Percentiles rank a stretch among this genome's conserved stretches.
Conservation (phyloP, 2,888 invertebrate genomes). For the Cheiracanthium punctorium region DNA sequence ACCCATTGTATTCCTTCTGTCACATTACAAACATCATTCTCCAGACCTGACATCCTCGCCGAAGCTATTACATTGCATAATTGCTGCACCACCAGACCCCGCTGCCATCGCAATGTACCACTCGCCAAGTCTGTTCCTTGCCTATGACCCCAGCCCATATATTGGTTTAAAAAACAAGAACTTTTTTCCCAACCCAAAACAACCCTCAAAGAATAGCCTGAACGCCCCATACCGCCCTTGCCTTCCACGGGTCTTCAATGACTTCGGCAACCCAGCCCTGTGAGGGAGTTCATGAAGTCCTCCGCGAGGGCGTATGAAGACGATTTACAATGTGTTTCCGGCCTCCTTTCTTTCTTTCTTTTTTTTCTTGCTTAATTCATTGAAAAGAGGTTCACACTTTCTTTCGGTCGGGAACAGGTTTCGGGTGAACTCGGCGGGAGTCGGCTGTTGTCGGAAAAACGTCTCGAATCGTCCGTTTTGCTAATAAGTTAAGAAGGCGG, state of each 20-base stretch:
- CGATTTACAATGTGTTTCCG: constrained; percentile 57
- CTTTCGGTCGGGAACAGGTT: constrained; percentile 6
- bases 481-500: neutral
- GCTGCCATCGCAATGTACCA: no score
- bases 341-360: constrained; percentile 28
- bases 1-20: no score
- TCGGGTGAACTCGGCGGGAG: constrained; percentile 14
- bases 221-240: constrained; percentile 30
- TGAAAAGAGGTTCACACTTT: constrained; percentile 40
- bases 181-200: neutral
- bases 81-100: neutral
- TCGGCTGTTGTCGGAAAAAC: constrained; percentile 11
- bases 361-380: neutral
- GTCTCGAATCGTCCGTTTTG: neutral
- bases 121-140: neutral
- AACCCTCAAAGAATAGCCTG: constrained; percentile 6
- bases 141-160: neutral
- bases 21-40: no score
- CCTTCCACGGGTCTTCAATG: neutral
- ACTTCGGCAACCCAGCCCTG: constrained; percentile 20
- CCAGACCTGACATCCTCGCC: no score
- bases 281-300: constrained; percentile 57
- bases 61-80: no score
- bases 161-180: constrained; percentile 1
- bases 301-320: constrained; percentile 23